Evolutionary conservation across 1,140 invertebrate genomes (phyloP).

Genomic region (Conus betulinus): DNA sequence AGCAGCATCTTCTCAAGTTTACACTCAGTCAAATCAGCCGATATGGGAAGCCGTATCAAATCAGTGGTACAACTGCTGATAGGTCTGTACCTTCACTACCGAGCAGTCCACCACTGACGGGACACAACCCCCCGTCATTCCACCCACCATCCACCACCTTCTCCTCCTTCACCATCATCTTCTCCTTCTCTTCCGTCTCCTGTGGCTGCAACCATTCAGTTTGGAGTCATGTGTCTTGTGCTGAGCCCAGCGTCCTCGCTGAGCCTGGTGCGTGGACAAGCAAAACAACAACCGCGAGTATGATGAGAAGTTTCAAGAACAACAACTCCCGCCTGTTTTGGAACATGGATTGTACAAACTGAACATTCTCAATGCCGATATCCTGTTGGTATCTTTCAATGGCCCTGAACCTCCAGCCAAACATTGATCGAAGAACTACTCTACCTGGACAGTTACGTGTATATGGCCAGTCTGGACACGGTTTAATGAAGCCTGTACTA

Average conservation of each 20-base stretch:
- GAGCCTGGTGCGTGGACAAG: neutral
- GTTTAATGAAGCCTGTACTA: too few relatives aligned
- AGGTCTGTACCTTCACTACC: neutral
- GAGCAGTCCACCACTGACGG: slow-evolving; percentile 37
- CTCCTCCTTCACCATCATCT: neutral
- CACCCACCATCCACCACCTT: neutral
- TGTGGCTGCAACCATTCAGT: neutral
- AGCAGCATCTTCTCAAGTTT: neutral
- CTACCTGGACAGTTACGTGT: too few relatives aligned
- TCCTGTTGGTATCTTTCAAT: too few relatives aligned
- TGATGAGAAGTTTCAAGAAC: too few relatives aligned
- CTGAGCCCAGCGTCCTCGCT: neutral
- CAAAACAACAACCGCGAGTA: too few relatives aligned
- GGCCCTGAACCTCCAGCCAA: too few relatives aligned
- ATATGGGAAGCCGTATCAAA: slow-evolving; percentile 28
- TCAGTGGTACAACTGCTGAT: slow-evolving; percentile 43
- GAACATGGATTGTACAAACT: too few relatives aligned
- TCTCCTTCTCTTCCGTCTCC: neutral
- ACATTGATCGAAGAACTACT: too few relatives aligned
- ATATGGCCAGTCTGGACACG: too few relatives aligned
- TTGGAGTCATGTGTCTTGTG: neutral
- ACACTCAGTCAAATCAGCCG: neutral
- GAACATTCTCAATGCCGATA: too few relatives aligned
- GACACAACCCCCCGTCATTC: slow-evolving; percentile 11
- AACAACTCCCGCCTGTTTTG: too few relatives aligned